A percentile compares a stretch with the other conserved stretches of the same genome.
Evolutionary conservation across 1,140 invertebrate species (phyloP).

Genomic region (Drosophila pachea): DNA sequence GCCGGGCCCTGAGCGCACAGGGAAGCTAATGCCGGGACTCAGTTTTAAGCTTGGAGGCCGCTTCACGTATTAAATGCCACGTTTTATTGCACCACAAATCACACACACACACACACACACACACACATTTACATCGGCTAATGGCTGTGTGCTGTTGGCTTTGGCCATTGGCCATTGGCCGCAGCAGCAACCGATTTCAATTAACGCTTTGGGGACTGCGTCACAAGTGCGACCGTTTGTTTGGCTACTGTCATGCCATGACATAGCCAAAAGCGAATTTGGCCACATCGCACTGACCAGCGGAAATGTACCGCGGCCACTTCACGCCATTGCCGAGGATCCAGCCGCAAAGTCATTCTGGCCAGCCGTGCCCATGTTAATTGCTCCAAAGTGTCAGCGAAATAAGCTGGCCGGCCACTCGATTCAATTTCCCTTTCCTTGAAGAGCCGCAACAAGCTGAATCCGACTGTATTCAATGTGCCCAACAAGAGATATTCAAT

Average conservation of each 20-base stretch:
- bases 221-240: constrained; percentile 10
- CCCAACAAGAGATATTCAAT: not conserved
- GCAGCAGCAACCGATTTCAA: constrained; percentile 62
- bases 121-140: constrained; percentile 45
- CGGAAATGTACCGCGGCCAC: constrained; percentile 8
- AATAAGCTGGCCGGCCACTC: constrained; percentile 3
- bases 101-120: constrained; percentile 16
- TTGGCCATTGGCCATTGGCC: constrained; percentile 19
- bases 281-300: not conserved
- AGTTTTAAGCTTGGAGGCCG: constrained; percentile 36
- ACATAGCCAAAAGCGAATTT: constrained; percentile 31
- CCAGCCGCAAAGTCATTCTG: constrained; percentile 6
- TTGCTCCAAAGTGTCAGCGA: constrained; percentile 5
- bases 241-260: constrained; percentile 32
- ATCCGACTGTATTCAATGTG: not conserved
- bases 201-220: constrained; percentile 53
- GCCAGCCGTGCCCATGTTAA: constrained; percentile 10
- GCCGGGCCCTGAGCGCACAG: constrained; percentile 11
- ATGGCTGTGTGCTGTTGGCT: constrained; percentile 62
- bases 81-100: constrained; percentile 74
- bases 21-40: constrained; percentile 6
- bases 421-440: constrained; percentile 1
- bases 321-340: not conserved
- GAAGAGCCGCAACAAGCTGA: not conserved
- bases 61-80: constrained; percentile 55